Base-by-base conservation (phyloP, 2,113 vertebrate species). In the Proterorhinus semilunaris region DNA sequence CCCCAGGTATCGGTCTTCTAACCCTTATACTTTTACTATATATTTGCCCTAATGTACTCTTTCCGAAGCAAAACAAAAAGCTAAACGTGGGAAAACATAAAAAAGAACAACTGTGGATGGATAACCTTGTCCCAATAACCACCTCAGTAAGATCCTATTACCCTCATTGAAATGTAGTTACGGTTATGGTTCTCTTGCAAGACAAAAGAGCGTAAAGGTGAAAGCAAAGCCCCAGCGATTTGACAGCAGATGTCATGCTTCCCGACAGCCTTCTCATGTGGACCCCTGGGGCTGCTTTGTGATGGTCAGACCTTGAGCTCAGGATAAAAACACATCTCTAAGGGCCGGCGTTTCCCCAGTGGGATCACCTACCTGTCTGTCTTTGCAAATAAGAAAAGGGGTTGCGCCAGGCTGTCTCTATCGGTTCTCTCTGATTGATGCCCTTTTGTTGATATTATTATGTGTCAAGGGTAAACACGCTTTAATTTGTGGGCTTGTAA, bases 291-390 rank as follows among this genome's bases (percentile, higher is more conserved):
- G 36, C 72, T 73, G 46, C 59, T 76, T 69, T 72, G 62, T 66
- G 27, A 47, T 62, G 16, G 76, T 66, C 66, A 66, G 63, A 79
- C 44, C 65, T 59, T 65, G 43, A 46, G 68, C 69, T 1, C 51
- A 62, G 65, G 62, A 76, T 78, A 57, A 68, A 42, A 49, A 61
- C 44, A 54, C 46, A 54, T 79, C 77, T 75, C 71, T 10, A 1
- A 78, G 64, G 74, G 54, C 63, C 67, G 71, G 58, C 21, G 13
- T 72, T 36, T 62, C 77, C 74, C 42, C 7, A 50, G 7, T 12
- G 44, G 68, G 57, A 54, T 64, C 1, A 15, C 55, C 63, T 52
- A 76, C 75, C 61, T 61, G 58, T 65, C 62, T 54, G 6, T 71
- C 27, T 6, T 6, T 45, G 15, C n/a, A 63, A 10, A 48, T 36